Evolutionary conservation across 1,140 invertebrate genomes (phyloP), one percentile per base, ranked within the genome.

Genomic region (Neocloeon triangulifer): DNA sequence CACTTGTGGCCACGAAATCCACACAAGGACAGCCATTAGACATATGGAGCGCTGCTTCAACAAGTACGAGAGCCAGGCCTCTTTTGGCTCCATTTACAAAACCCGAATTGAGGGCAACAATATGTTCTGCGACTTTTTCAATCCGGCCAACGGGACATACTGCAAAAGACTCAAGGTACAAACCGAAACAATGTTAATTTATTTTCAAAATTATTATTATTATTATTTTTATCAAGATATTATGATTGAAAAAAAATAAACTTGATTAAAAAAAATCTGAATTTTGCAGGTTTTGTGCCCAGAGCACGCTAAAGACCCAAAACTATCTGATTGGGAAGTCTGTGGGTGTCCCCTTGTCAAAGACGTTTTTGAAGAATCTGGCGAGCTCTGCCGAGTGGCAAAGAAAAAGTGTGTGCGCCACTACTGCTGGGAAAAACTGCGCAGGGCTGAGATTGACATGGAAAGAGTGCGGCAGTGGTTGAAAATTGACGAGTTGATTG

Each of bases 111-210:
- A 95, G 53, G 81, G 81, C 10, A 71, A 81, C 53, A 79, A 84
- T 45, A 92, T 98, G 75, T 97, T 98, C 51, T 99, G 94, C 52
- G 92, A 98, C 47, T 88, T 79, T 51, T 97, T 79, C 50, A 96
- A 95, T 57, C 65, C 78, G 4, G 57, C 65, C 2, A 86, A 79
- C 45, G 65, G 71, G 32, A 95, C 89, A 0, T 99, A 97, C 47
- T 98, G 92, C 54, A 98, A 97, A 55, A 55, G 92, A 29, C 53
- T 99, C 10, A 66, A 84, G 41, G 85, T 97, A 2, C 61, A n/a
- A n/a, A n/a, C n/a, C n/a, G n/a, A n/a, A n/a, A n/a, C n/a, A n/a
- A n/a, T n/a, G n/a, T n/a, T n/a, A n/a, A n/a, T n/a, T n/a, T n/a
- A n/a, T n/a, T n/a, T n/a, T n/a, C n/a, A n/a, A n/a, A n/a, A n/a